phyloP scores from a whole-genome alignment of 2,797 vertebrate species.

The Leptodactylus fallax region DNA sequence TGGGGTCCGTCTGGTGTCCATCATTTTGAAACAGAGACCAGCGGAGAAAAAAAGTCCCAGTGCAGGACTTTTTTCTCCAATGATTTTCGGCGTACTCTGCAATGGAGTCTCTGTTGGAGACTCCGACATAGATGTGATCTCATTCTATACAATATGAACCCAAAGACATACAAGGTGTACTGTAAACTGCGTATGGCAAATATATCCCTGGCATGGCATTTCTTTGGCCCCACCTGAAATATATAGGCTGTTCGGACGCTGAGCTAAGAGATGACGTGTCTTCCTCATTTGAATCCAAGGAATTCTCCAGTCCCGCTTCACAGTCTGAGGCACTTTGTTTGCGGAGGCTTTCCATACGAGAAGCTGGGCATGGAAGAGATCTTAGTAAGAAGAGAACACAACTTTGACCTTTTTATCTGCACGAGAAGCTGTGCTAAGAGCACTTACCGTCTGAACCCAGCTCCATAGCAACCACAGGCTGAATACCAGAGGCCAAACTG shows the following conservation, averaged over 20 bases:
- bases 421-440: background rate
- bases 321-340: constrained; percentile 67
- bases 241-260: constrained; percentile 89
- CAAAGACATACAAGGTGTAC: too few relatives aligned
- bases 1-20: too few relatives aligned
- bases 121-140: too few relatives aligned
- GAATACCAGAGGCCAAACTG: constrained; percentile 83
- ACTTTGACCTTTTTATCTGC: background rate
- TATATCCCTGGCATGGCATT: too few relatives aligned
- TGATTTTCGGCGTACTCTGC: too few relatives aligned
- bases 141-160: too few relatives aligned
- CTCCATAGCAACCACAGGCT: constrained; percentile 83
- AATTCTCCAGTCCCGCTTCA: constrained; percentile 75
- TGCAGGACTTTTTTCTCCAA: too few relatives aligned
- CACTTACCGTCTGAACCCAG: constrained; percentile 80
- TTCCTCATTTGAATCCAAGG: constrained; percentile 79
- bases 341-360: constrained; percentile 54
- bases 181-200: too few relatives aligned
- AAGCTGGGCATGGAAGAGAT: background rate
- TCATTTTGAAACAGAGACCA: too few relatives aligned
- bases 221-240: constrained; percentile 82
- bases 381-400: background rate
- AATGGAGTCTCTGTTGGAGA: too few relatives aligned
- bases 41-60: too few relatives aligned
- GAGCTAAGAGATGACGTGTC: constrained; percentile 76